Base-by-base conservation (phyloP, 2,113 vertebrate species). In the Monarcha castaneiventris region DNA sequence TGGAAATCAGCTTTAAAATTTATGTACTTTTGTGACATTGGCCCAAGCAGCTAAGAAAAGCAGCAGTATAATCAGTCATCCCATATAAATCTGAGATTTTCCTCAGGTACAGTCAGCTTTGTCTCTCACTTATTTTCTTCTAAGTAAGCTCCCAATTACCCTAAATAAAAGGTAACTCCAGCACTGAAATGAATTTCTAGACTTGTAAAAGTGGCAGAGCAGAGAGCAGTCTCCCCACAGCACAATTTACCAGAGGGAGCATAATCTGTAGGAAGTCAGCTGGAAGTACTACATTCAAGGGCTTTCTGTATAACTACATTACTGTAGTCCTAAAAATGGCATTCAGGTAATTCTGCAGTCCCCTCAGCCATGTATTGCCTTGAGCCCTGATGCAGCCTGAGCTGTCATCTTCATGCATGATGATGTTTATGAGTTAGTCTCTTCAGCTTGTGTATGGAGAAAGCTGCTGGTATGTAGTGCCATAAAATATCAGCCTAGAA, bases 311-410 rank as follows among this genome's bases (percentile, higher is more conserved):
- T 68, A 84, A 74, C 41, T 87, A 61, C 80, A 62, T 94, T 79
- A 83, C 35, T 73, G 43, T 63, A 84, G 81, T 69, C 37, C 68
- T 91, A 61, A 66, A 96, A 92, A 78, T 74, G 19, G 7, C 37
- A 39, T 72, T 64, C 72, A 93, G 90, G 92, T 95, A 79, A 77
- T 88, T 93, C 73, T 83, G 51, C 85, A 86, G 46, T 59, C 41
- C 43, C 27, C 22, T 87, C 48, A 86, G 74, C 26, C 7, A 2
- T 30, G 52, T n/a, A n/a, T 51, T 96, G 84, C 81, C 89, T 75
- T 94, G 84, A 88, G 87, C 35, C 66, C 26, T 74, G 39, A 71
- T 11, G 44, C 52, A 76, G 33, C 26, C 71, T 75, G 54, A 87
- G 22, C 55, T 82, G 79, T 89, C 87, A 81, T 55, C 58, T 78